A percentile compares a stretch with the other conserved stretches of the same genome.
phyloP scores from a whole-genome alignment of 1,140 invertebrate genomes.

The Sminthurides bifidus region DNA sequence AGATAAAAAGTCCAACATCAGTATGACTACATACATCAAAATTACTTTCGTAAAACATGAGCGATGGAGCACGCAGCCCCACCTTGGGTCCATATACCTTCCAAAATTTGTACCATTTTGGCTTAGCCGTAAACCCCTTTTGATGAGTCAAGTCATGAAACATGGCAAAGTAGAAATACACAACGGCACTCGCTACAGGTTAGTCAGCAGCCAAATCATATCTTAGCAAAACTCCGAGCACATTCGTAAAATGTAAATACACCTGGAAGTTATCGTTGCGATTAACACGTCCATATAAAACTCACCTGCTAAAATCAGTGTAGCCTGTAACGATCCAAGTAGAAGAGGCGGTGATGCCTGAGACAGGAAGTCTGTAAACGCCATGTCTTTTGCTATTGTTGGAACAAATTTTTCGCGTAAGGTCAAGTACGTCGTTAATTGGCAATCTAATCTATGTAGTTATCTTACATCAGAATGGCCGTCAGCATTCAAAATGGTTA shows the following conservation, averaged over 20 bases:
- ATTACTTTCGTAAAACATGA: too few species aligned
- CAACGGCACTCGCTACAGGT: not conserved
- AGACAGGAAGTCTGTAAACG: not conserved
- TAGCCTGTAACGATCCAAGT: not conserved
- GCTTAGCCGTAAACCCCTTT: not conserved
- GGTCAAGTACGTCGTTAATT: not conserved
- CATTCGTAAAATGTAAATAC: too few species aligned
- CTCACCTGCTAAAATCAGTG: not conserved
- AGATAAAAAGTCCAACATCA: too few species aligned
- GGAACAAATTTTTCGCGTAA: not conserved
- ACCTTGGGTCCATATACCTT: too few species aligned
- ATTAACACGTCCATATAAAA: not conserved
- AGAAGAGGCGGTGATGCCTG: not conserved
- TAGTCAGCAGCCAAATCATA: not conserved
- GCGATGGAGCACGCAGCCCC: too few species aligned
- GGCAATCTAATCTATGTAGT: too few species aligned
- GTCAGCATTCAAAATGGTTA: not conserved
- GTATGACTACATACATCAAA: too few species aligned
- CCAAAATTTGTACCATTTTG: conserved; percentile 2
- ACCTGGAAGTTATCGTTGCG: not conserved
- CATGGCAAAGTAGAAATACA: conserved; percentile 5
- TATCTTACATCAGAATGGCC: too few species aligned
- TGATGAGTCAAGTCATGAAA: conserved; percentile 10
- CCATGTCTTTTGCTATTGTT: not conserved
- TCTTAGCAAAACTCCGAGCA: too few species aligned